Evolutionary conservation across 2,888 invertebrate species (phyloP).

Genomic region (Agonopterix heracliana): DNA sequence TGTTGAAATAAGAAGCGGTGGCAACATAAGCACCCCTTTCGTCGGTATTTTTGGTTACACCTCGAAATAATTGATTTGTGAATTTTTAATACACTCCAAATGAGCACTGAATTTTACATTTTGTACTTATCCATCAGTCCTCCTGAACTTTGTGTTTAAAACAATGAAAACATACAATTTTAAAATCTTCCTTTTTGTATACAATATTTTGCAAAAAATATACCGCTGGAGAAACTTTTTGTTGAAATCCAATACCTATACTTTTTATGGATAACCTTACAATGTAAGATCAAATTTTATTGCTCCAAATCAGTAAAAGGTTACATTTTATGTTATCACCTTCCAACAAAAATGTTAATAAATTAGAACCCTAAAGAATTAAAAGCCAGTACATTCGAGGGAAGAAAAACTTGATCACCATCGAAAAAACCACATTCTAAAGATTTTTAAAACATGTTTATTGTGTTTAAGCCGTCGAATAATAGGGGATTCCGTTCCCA

Average conservation of each 20-base stretch:
- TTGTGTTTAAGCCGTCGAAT: conserved; percentile 31
- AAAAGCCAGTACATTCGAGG: conserved; percentile 9
- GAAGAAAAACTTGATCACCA: conserved; percentile 34
- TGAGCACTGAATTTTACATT: too few species aligned
- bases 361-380: conserved; percentile 19
- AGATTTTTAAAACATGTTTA: conserved; percentile 44
- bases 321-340: conserved; percentile 18
- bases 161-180: too few species aligned
- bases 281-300: not conserved
- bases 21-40: conserved; percentile 24
- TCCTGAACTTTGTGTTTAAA: too few species aligned
- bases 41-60: not conserved
- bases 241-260: too few species aligned
- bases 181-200: too few species aligned
- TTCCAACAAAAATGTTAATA: conserved; percentile 22
- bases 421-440: conserved; percentile 38
- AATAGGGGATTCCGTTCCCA: conserved; percentile 52
- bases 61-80: not conserved
- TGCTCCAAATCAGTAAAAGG: conserved; percentile 16
- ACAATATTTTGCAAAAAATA: too few species aligned
- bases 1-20: conserved; percentile 38
- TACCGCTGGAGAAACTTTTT: too few species aligned
- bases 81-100: not conserved
- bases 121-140: too few species aligned
- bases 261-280: too few species aligned